Conservation (phyloP, 2,113 vertebrate genomes). For the Apaloderma vittatum region DNA sequence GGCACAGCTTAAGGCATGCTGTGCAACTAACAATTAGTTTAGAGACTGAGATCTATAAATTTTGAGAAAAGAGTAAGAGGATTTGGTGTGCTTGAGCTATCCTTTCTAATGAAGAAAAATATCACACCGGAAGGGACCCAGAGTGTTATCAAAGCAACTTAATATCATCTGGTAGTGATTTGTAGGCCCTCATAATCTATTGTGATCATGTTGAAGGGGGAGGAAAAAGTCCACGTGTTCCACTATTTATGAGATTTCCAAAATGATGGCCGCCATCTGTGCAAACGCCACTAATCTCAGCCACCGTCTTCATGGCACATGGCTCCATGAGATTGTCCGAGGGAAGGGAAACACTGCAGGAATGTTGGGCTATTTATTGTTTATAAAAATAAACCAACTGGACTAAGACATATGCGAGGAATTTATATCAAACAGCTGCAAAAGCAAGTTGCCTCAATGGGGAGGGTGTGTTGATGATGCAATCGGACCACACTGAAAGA, state of each 20-base stretch:
- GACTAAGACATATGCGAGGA: slow-evolving; percentile 92
- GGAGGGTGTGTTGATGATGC: slow-evolving; percentile 74
- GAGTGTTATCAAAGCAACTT: slow-evolving; percentile 85
- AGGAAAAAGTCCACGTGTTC: slow-evolving; percentile 59
- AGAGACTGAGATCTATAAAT: slow-evolving; percentile 86
- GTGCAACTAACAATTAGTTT: slow-evolving; percentile 86
- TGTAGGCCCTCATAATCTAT: slow-evolving; percentile 84
- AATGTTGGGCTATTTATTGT: slow-evolving; percentile 94
- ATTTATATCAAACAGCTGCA: slow-evolving; percentile 98
- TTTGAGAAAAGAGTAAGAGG: slow-evolving; percentile 81
- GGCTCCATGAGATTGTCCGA: slow-evolving; percentile 79
- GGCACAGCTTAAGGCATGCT: slow-evolving; percentile 82
- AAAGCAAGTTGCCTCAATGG: slow-evolving; percentile 90
- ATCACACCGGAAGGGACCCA: slow-evolving; percentile 84
- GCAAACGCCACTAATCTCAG: slow-evolving; percentile 79
- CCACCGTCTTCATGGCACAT: slow-evolving; percentile 79
- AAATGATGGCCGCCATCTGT: slow-evolving; percentile 90
- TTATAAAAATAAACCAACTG: slow-evolving; percentile 99
- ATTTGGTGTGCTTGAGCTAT: slow-evolving; percentile 80
- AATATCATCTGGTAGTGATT: slow-evolving; percentile 92
- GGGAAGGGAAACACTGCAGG: slow-evolving; percentile 82
- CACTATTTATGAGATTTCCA: slow-evolving; percentile 82
- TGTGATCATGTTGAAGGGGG: slow-evolving; percentile 79
- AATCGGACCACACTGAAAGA: slow-evolving; percentile 84
- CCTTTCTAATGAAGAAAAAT: slow-evolving; percentile 84